A percentile compares a stretch with the other conserved stretches of the same genome.
phyloP scores from a whole-genome alignment of 2,888 invertebrate species.

The Apodemia zela region DNA sequence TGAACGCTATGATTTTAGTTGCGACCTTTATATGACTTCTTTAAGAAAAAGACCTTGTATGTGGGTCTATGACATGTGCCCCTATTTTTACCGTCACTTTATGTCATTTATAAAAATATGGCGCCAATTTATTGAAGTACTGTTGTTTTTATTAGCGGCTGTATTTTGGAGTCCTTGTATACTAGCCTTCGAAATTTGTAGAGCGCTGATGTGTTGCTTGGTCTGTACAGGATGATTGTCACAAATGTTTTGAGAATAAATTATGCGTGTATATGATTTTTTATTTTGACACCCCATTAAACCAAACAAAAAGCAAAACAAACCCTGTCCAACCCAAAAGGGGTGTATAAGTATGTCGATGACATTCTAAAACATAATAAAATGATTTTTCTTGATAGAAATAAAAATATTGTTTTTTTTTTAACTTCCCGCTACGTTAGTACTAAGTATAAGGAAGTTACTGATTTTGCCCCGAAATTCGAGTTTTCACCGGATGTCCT shows the following conservation, averaged over 20 bases:
- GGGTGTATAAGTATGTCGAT: too few species aligned
- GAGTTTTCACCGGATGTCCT: too few species aligned
- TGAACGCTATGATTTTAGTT: conserved; percentile 34
- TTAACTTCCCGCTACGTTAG: too few species aligned
- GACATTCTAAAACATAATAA: too few species aligned
- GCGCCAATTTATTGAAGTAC: conserved; percentile 44
- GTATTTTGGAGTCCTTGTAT: conserved; percentile 56
- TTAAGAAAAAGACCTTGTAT: conserved; percentile 45
- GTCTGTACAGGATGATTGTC: conserved; percentile 40
- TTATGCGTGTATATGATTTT: not conserved
- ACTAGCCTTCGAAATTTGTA: conserved; percentile 43
- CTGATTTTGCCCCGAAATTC: too few species aligned
- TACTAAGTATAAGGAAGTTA: too few species aligned
- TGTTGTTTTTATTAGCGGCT: conserved; percentile 48
- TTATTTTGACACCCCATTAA: not conserved
- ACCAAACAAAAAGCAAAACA: too few species aligned
- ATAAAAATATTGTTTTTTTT: too few species aligned
- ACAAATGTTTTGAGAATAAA: not conserved
- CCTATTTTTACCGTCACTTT: conserved; percentile 53
- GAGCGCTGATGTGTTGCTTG: conserved; percentile 43
- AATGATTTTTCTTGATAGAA: too few species aligned
- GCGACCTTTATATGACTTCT: conserved; percentile 46
- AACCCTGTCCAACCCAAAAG: too few species aligned
- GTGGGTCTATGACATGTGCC: conserved; percentile 42
- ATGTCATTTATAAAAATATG: conserved; percentile 40